Evolutionary conservation across 2,113 vertebrate genomes (phyloP).

Genomic region (Lynx canadensis): DNA sequence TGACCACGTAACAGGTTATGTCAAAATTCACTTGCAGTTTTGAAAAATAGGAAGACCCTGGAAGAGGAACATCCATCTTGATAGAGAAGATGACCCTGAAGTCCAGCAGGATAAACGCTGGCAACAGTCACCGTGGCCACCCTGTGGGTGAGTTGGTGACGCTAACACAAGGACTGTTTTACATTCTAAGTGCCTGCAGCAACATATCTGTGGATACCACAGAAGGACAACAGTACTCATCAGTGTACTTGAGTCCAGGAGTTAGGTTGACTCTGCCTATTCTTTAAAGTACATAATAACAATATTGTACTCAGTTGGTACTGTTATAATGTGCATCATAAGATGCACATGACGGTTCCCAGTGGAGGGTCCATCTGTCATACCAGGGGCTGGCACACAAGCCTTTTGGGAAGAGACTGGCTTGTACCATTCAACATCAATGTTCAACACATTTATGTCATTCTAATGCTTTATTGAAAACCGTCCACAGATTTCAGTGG

Average conservation of each 20-base stretch:
- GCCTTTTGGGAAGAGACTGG: background rate
- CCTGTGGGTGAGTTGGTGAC: background rate
- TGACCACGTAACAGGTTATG: background rate
- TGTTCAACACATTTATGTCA: background rate
- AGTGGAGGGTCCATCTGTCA: background rate
- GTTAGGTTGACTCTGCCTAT: background rate
- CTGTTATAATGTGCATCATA: background rate
- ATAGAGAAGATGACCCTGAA: background rate
- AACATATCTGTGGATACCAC: background rate
- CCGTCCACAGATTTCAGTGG: background rate
- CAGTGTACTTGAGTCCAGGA: background rate
- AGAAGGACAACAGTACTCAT: background rate
- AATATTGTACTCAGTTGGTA: background rate
- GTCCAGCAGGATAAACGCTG: background rate
- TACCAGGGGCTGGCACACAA: background rate
- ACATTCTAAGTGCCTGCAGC: background rate
- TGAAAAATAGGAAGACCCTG: slow-evolving; percentile 24
- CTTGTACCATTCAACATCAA: background rate
- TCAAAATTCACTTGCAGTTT: slow-evolving; percentile 18
- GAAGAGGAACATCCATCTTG: background rate
- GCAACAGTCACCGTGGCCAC: background rate
- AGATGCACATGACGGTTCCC: background rate
- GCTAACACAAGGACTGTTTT: background rate
- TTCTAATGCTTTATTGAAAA: background rate
- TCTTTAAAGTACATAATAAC: background rate